Evolutionary conservation across 2,113 vertebrate species (phyloP), one percentile per base, ranked within the genome.

Genomic region (Cynopterus brachyotis): DNA sequence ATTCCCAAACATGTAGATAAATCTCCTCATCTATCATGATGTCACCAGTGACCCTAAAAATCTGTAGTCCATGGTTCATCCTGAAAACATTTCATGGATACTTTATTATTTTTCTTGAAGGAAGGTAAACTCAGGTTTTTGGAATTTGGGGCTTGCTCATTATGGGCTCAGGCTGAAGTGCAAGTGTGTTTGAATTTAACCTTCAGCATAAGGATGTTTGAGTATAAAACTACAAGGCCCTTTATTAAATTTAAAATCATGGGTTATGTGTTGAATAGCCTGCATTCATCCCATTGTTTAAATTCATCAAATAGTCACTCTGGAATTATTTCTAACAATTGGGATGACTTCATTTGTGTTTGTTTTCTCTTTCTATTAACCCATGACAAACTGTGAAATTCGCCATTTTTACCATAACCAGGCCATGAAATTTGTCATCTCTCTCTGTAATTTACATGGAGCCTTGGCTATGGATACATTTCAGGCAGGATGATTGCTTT

Each of bases 281-380:
- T 97, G 97, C 85, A 97, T 98, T 93, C 96, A 80, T 79, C 32
- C 26, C 88, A 93, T 96, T 97, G 94, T 97, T 98, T 97, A 92
- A 93, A 80, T 97, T 96, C 97, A 91, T 98, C 97, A 96, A 96
- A 97, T 75, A 95, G 97, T 96, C 97, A 95, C 93, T 97, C 96
- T 97, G 98, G 98, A 96, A 97, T 97, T 94, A 97, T 94, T 97
- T 95, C 79, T 96, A 98, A 94, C 97, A 98, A 97, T 96, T 80
- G 93, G 90, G 96, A 97, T 97, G 97, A 97, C 95, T 98, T 98
- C 98, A 96, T 98, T 97, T 98, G 96, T 97, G 93, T 98, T 98
- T 98, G 97, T 98, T 98, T 98, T 98, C 80, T 69, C 97, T 98
- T 98, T 97, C 97, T 95, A 95, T 98, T 98, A 98, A 96, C 96